phyloP scores from a whole-genome alignment of 2,888 invertebrate species.

The Athalia circularis region DNA sequence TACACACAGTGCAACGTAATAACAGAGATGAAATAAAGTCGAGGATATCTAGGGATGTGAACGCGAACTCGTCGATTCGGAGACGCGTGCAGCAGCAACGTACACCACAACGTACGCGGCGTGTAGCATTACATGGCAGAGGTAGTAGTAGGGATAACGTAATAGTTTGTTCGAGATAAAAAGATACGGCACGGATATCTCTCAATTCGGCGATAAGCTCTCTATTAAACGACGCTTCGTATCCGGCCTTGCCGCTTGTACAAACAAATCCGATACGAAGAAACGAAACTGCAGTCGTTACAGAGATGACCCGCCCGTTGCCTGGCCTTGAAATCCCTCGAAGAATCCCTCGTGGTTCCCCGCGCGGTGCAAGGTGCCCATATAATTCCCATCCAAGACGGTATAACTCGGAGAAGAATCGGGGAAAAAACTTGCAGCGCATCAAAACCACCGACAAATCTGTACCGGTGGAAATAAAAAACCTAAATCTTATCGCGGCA shows the following conservation, averaged over 20 bases:
- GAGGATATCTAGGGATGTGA: conserved; percentile 2
- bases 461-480: conserved; percentile 59
- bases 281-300: conserved; percentile 51
- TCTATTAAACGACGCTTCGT: conserved; percentile 53
- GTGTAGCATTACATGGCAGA: no score
- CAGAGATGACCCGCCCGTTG: conserved; percentile 59
- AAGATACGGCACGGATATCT: conserved; percentile 51
- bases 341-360: neutral
- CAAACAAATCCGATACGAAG: conserved; percentile 59
- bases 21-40: neutral
- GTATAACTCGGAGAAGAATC: neutral
- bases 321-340: conserved; percentile 1
- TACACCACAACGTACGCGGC: no score
- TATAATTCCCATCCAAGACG: conserved; percentile 26
- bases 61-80: neutral
- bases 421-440: conserved; percentile 2
- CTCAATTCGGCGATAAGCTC: conserved; percentile 59
- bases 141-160: conserved; percentile 5
- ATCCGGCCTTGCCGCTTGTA: conserved; percentile 55
- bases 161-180: conserved; percentile 44
- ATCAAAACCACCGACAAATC: conserved; percentile 54
- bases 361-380: neutral
- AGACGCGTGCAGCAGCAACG: neutral
- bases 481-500: conserved; percentile 61
- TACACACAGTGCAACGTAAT: neutral